Percentiles rank a stretch among this genome's conserved stretches.
phyloP scores from a whole-genome alignment of 2,888 invertebrate genomes.

The Ennomos quercinarius region DNA sequence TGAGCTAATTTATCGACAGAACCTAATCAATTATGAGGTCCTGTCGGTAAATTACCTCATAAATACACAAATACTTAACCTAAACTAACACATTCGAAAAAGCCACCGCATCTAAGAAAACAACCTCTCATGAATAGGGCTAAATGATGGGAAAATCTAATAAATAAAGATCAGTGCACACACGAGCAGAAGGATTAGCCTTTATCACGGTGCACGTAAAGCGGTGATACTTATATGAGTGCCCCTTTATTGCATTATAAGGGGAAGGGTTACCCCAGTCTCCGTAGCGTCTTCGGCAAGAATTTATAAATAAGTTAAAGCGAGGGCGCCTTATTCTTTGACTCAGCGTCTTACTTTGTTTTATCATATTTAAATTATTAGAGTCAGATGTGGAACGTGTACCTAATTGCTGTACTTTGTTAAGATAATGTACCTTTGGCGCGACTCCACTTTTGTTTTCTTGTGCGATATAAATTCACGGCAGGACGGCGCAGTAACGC shows the following conservation, averaged over 20 bases:
- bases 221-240: conserved; percentile 83
- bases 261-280: conserved; percentile 71
- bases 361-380: conserved; percentile 86
- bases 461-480: conserved; percentile 83
- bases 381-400: conserved; percentile 86
- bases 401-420: conserved; percentile 86
- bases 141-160: conserved; percentile 64
- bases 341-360: conserved; percentile 79
- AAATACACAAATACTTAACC: background rate
- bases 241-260: conserved; percentile 84
- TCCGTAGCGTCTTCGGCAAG: conserved; percentile 70
- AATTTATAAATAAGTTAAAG: conserved; percentile 85
- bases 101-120: conserved; percentile 7
- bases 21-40: no score
- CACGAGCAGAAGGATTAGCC: conserved; percentile 76
- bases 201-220: conserved; percentile 77
- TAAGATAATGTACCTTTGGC: conserved; percentile 86
- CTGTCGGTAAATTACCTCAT: no score
- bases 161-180: conserved; percentile 71
- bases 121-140: conserved; percentile 21
- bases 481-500: conserved; percentile 71
- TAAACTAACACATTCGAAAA: conserved; percentile 8
- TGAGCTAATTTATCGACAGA: no score
- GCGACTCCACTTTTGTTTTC: conserved; percentile 84
- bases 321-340: conserved; percentile 75